A percentile compares a stretch with the other conserved stretches of the same genome.
These are phyloP conservation scores for Muntiacus muntjak DNA, from an alignment of 2,113 vertebrate genomes.

Conservation along the genomic window DNA sequence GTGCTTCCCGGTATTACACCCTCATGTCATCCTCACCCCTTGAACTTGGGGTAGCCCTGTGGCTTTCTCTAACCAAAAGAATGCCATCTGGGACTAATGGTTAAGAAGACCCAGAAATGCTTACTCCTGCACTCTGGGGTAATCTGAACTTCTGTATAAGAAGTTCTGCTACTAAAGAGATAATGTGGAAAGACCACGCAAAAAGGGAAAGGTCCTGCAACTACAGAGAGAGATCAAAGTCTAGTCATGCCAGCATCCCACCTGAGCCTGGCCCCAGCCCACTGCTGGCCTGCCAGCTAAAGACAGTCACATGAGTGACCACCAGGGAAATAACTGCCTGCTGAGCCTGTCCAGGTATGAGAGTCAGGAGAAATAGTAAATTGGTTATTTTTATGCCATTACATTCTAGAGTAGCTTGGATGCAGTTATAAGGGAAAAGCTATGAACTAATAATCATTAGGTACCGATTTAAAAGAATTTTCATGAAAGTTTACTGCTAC, in stretches of 20 bases:
- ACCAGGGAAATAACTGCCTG: not conserved
- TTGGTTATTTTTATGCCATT: not conserved
- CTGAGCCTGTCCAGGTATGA: not conserved
- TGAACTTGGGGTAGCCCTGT: not conserved
- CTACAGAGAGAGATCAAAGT: not conserved
- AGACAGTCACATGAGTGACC: not conserved
- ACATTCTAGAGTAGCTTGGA: not conserved
- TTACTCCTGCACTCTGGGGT: not conserved
- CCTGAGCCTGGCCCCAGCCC: not conserved
- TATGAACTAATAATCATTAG: not conserved
- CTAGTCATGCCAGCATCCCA: not conserved
- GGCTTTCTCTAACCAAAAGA: not conserved
- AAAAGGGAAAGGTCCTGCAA: not conserved
- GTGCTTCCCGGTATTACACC: not conserved
- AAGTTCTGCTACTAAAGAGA: not conserved
- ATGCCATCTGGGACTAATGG: not conserved
- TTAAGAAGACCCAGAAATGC: not conserved
- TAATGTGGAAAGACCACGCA: not conserved
- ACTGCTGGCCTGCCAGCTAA: not conserved
- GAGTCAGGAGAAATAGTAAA: not conserved
- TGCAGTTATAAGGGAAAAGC: not conserved
- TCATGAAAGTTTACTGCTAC: not conserved
- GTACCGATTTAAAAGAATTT: not conserved
- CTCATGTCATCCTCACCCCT: not conserved
- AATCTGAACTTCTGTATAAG: not conserved